phyloP scores from a whole-genome alignment of 2,888 invertebrate species.

The Calliphora vomitoria region DNA sequence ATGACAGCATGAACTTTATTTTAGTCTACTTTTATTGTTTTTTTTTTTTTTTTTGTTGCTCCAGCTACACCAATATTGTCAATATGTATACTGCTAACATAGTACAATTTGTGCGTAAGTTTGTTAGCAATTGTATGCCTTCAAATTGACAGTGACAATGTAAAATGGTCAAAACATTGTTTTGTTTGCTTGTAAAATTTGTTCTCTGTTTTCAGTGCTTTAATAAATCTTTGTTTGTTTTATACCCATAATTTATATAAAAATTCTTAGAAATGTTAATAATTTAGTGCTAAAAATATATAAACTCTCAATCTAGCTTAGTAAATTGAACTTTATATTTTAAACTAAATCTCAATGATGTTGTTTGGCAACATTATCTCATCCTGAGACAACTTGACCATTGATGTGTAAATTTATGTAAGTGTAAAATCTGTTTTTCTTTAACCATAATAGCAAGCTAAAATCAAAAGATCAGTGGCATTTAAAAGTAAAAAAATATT shows the following conservation, averaged over 20 bases:
- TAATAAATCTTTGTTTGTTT: neutral
- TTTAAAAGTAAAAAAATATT: no score
- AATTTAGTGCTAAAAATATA: no score
- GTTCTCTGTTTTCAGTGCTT: neutral
- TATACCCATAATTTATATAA: neutral
- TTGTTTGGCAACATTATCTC: no score
- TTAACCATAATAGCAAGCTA: no score
- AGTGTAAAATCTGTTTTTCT: no score
- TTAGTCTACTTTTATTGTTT: slow-evolving; percentile 18
- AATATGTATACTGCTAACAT: neutral
- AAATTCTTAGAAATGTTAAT: neutral
- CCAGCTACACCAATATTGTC: neutral
- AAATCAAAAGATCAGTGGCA: no score
- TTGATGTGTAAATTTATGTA: no score
- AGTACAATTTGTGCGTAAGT: neutral
- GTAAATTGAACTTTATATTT: no score
- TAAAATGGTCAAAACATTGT: neutral
- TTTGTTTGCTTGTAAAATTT: neutral
- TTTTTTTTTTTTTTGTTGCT: neutral
- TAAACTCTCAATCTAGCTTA: no score
- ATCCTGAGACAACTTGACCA: no score
- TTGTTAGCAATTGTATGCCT: slow-evolving; percentile 2
- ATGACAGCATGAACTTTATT: slow-evolving; percentile 48
- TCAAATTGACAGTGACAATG: slow-evolving; percentile 34
- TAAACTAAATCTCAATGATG: no score